phyloP scores from a whole-genome alignment of 2,797 vertebrate species.

The Lagodon rhomboides region DNA sequence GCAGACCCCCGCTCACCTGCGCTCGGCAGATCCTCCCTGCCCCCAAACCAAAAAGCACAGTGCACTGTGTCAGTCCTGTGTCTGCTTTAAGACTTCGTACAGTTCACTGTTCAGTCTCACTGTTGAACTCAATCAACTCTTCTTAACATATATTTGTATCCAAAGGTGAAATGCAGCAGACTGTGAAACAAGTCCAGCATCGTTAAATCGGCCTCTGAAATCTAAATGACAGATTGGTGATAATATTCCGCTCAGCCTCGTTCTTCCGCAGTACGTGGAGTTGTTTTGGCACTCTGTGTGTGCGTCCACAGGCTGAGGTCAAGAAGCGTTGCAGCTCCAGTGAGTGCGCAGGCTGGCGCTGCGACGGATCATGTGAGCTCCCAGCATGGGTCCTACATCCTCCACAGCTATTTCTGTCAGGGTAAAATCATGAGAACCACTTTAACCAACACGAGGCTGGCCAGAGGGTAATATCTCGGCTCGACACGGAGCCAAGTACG shows the following conservation, averaged over 20 bases:
- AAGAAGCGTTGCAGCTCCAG: slow-evolving; percentile 54
- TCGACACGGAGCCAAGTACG: slow-evolving; percentile 31
- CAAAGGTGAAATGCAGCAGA: slow-evolving; percentile 25
- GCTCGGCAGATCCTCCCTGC: slow-evolving; percentile 36
- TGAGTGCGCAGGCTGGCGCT: slow-evolving; percentile 50
- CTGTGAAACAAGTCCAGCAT: slow-evolving; percentile 41
- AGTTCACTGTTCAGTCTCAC: slow-evolving; percentile 24
- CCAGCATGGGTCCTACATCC: slow-evolving; percentile 52
- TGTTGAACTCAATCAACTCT: slow-evolving; percentile 49
- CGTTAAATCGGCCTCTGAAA: slow-evolving; percentile 48
- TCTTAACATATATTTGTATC: slow-evolving; percentile 27
- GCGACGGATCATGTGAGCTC: slow-evolving; percentile 71
- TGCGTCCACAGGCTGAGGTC: slow-evolving; percentile 53
- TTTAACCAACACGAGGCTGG: slow-evolving; percentile 66
- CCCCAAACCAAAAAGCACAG: slow-evolving; percentile 38
- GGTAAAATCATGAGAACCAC: slow-evolving; percentile 73
- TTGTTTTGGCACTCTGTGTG: slow-evolving; percentile 52
- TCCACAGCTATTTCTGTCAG: slow-evolving; percentile 71
- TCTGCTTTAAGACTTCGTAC: slow-evolving; percentile 26
- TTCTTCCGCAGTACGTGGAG: slow-evolving; percentile 11
- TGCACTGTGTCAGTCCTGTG: neutral
- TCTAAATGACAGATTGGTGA: slow-evolving; percentile 31
- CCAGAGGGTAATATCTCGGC: slow-evolving; percentile 48
- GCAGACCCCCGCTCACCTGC: slow-evolving; percentile 67
- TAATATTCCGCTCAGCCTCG: slow-evolving; percentile 30